Percentiles rank a stretch among this genome's conserved stretches.
phyloP scores from a whole-genome alignment of 1,140 invertebrate genomes.

The Drosophila bifasciata region DNA sequence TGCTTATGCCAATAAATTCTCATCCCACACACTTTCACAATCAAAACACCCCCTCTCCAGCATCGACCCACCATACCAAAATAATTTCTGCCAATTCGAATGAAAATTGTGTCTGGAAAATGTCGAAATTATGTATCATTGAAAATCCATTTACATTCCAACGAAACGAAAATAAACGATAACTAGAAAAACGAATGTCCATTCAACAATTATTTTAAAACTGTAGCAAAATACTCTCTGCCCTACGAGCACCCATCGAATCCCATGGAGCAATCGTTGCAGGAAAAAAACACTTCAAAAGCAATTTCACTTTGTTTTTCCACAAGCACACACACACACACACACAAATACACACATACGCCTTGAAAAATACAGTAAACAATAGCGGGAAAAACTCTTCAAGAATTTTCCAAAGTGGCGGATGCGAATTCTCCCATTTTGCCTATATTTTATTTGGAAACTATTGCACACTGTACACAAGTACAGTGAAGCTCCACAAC shows the following conservation, averaged over 20 bases:
- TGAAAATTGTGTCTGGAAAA: conserved; percentile 16
- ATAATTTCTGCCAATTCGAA: conserved; percentile 18
- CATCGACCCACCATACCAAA: no score
- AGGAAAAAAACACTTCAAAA: conserved; percentile 63
- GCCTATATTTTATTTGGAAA: conserved; percentile 4
- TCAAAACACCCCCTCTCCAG: conserved; percentile 1
- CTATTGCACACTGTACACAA: not conserved
- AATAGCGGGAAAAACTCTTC: conserved; percentile 38
- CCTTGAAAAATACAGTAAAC: conserved; percentile 35
- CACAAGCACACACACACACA: conserved; percentile 30
- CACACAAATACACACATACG: no score
- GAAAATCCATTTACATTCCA: conserved; percentile 38
- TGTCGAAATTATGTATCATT: conserved; percentile 16
- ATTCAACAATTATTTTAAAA: no score
- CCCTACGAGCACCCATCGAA: no score
- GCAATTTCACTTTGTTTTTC: conserved; percentile 70
- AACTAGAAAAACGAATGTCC: no score
- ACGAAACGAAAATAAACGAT: no score
- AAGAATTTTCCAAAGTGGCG: conserved; percentile 44
- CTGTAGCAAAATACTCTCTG: no score
- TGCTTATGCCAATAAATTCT: not conserved
- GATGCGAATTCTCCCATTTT: conserved; percentile 60
- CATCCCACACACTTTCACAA: conserved; percentile 1
- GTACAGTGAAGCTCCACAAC: no score
- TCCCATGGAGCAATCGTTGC: conserved; percentile 53